phyloP scores from a whole-genome alignment of 1,140 invertebrate species.

The Pollicipes pollicipes region DNA sequence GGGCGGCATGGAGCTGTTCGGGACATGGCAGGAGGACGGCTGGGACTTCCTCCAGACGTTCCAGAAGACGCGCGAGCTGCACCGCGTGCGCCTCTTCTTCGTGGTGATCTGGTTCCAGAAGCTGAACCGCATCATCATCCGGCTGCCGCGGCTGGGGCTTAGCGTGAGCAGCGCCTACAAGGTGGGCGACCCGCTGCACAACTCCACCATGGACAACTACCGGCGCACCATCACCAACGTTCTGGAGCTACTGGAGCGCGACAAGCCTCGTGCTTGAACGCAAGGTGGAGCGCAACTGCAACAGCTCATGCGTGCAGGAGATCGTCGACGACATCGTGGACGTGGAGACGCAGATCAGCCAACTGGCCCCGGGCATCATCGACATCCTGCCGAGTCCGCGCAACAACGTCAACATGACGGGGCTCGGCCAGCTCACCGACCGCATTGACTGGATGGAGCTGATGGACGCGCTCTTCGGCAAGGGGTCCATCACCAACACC shows the following conservation, averaged over 20 bases:
- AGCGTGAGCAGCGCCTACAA: neutral
- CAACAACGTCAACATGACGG: neutral
- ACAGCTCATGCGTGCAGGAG: neutral
- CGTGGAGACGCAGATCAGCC: neutral
- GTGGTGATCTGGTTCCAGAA: conserved; percentile 6
- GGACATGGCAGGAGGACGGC: neutral
- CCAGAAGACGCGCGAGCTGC: neutral
- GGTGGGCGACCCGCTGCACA: neutral
- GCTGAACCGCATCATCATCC: conserved; percentile 3
- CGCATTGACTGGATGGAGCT: neutral
- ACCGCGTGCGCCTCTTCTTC: conserved; percentile 1
- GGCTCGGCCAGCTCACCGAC: neutral
- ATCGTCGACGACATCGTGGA: neutral
- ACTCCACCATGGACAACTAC: conserved; percentile 2
- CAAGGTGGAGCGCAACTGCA: neutral
- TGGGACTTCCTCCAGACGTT: neutral
- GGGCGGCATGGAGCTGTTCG: conserved; percentile 1
- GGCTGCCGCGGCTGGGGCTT: neutral
- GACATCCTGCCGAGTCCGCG: neutral
- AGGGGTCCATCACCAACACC: neutral
- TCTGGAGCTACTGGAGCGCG: neutral
- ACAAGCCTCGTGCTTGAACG: neutral
- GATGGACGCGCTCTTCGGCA: conserved; percentile 4
- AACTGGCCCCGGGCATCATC: neutral
- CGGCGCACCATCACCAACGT: neutral